Evolutionary conservation across 2,797 vertebrate genomes (phyloP).

Genomic region (Chelonia mydas): DNA sequence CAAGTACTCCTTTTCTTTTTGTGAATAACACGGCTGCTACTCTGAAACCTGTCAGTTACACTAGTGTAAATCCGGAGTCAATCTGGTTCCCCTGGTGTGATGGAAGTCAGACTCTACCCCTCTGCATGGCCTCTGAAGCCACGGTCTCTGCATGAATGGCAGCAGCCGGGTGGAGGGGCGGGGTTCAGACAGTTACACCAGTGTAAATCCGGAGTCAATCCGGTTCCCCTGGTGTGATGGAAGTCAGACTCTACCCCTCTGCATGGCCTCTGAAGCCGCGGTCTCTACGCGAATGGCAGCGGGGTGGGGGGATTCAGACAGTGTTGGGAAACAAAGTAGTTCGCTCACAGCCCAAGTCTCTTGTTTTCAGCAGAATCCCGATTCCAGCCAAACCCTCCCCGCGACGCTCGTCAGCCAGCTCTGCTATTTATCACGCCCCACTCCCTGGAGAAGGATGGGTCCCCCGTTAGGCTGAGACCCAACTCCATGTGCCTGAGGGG

Average conservation of each 20-base stretch:
- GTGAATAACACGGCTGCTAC: too few relatives aligned
- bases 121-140: background rate
- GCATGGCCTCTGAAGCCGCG: background rate
- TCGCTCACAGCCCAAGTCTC: background rate
- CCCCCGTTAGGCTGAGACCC: background rate
- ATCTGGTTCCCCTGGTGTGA: background rate
- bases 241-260: background rate
- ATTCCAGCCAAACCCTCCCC: background rate
- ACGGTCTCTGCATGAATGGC: background rate
- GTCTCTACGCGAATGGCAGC: background rate
- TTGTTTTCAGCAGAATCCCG: background rate
- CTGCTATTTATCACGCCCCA: background rate
- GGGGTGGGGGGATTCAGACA: background rate
- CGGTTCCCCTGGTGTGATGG: background rate
- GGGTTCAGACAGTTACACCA: background rate
- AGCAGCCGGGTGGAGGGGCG: background rate
- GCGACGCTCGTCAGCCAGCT: too few relatives aligned
- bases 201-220: background rate
- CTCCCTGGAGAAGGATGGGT: background rate
- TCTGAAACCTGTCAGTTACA: too few relatives aligned
- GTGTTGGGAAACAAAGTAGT: background rate
- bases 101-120: background rate
- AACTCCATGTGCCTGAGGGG: background rate
- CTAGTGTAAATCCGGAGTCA: too few relatives aligned
- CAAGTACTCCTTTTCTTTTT: too few relatives aligned